Evolutionary conservation across 2,888 invertebrate species (phyloP), one percentile per base, ranked within the genome.

Genomic region (Margaritifera margaritifera): DNA sequence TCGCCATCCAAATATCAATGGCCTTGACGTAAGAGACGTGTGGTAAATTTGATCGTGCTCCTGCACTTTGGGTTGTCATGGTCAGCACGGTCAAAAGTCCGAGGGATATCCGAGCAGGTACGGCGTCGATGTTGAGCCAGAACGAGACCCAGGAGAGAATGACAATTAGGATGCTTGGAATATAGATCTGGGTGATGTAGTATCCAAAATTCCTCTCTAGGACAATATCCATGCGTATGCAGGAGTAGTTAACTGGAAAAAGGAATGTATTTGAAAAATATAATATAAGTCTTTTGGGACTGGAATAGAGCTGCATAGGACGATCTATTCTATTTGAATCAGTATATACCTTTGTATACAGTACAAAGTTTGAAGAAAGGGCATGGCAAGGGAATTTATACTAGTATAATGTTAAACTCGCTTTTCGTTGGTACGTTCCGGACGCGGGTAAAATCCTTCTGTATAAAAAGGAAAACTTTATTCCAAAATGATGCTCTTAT

Each of bases 191-290:
- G 61, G 91, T 91, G 57, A 92, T 84, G 84, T 91, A 92, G 89
- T 94, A 95, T n/a, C 95, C 95, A 93, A 94, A 94, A 88, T 95
- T 94, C 5, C 95, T 42, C 5, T 27, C 24, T 19, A 75, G 20
- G 52, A 69, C 60, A 27, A 75, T 63, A 20, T 70, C 58, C 31
- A 69, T 20, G 8, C 25, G 24, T 20, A 75, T 59, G 31, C 75
- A 75, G 4, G 75, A 69, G 51, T 65, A 75, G 25, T 75, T 64
- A n/a, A 72, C 75, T 72, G 66, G 56, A 73, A 31, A 8, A 4
- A 31, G 31, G n/a, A n/a, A n/a, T n/a, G n/a, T 8, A 8, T 31
- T 1, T 31, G 31, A 31, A 31, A 31, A 31, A 31, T 31, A 6
- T 31, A 31, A 31, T 31, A 31, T 8, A 31, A 8, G 31, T 8